These are phyloP conservation scores for Lasioglossum baleicum DNA, from an alignment of 1,140 invertebrate genomes.

Conservation along the genomic window DNA sequence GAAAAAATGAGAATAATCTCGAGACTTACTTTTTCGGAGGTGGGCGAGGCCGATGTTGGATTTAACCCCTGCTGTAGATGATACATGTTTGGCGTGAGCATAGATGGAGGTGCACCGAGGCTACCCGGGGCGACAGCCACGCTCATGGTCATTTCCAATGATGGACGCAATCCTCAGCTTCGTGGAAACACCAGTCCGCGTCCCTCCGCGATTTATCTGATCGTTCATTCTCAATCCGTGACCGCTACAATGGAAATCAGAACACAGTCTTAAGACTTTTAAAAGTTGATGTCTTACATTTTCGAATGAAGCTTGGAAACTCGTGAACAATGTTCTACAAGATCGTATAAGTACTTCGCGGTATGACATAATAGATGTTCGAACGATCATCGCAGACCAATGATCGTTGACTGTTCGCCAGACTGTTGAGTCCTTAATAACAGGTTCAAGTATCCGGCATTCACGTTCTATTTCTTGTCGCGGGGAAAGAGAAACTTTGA, in stretches of 20 bases:
- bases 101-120: slow-evolving; percentile 65
- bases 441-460: not conserved
- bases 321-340: too few relatives aligned
- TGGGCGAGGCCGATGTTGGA: slow-evolving; percentile 60
- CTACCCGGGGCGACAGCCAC: slow-evolving; percentile 73
- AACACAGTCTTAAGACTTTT: too few relatives aligned
- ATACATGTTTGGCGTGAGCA: slow-evolving; percentile 68
- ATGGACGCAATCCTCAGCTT: slow-evolving; percentile 59
- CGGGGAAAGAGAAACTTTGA: not conserved
- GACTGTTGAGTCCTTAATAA: not conserved
- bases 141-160: slow-evolving; percentile 74
- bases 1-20: not conserved
- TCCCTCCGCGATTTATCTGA: slow-evolving; percentile 58
- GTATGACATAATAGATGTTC: too few relatives aligned
- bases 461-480: slow-evolving; percentile 6
- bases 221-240: slow-evolving; percentile 69
- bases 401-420: too few relatives aligned
- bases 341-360: too few relatives aligned
- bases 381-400: too few relatives aligned
- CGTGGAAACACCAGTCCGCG: slow-evolving; percentile 65
- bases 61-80: slow-evolving; percentile 64
- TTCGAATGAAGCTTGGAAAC: too few relatives aligned
- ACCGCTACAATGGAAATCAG: slow-evolving; percentile 20
- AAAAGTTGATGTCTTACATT: not conserved
- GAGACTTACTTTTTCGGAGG: slow-evolving; percentile 59